Percentiles rank a stretch among this genome's conserved stretches.
phyloP scores from a whole-genome alignment of 2,113 vertebrate genomes.

The human (Homo sapiens) region GRCh38 chr4:36453501-36454000 shows the following conservation, averaged over 20 bases:
- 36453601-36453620: not conserved
- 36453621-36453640: not conserved
- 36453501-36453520: not conserved
- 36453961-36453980: not conserved
- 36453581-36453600: not conserved
- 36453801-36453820: not conserved
- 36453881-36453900: not conserved
- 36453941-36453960: not conserved
- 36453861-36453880: not conserved
- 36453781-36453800: not conserved
- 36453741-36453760: not conserved
- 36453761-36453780: not conserved
- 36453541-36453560: not conserved
- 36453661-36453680: not conserved
- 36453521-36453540: not conserved
- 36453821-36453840: not conserved
- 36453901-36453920: not conserved
- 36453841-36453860: not conserved
- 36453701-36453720: not conserved
- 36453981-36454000: not conserved
- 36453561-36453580: not conserved
- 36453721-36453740: not conserved
- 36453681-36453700: not conserved
- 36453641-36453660: not conserved
- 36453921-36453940: not conserved